Evolutionary conservation across 2,888 invertebrate species (phyloP).

Genomic region (Orthonychiurus folsomi): DNA sequence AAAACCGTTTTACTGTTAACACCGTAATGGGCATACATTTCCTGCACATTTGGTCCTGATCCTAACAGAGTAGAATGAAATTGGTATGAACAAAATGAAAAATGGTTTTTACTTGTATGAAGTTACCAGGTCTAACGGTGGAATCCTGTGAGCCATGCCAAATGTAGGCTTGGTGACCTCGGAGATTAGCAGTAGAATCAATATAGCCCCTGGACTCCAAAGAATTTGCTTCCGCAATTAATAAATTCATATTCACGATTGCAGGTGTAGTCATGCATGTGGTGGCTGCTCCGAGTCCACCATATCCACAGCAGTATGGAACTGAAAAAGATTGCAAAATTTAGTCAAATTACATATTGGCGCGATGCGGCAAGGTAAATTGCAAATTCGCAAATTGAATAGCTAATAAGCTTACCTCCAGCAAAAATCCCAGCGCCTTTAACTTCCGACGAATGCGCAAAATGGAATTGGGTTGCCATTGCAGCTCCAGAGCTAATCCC

Average conservation of each 20-base stretch:
- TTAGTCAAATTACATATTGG: neutral
- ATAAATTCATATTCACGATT: constrained; percentile 23
- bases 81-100: too few species aligned
- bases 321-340: constrained; percentile 20
- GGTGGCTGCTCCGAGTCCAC: constrained; percentile 25
- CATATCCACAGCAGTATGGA: constrained; percentile 36
- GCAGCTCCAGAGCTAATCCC: constrained; percentile 44
- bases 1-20: constrained; percentile 26
- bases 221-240: constrained; percentile 26
- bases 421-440: constrained; percentile 43
- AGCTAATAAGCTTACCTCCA: constrained; percentile 40
- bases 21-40: constrained; percentile 31
- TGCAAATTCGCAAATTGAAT: neutral
- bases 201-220: constrained; percentile 39
- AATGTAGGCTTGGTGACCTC: constrained; percentile 42
- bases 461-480: constrained; percentile 44
- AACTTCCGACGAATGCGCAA: constrained; percentile 42
- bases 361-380: neutral
- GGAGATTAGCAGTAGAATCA: constrained; percentile 42
- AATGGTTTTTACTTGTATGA: too few species aligned
- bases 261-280: constrained; percentile 32
- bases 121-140: constrained; percentile 42
- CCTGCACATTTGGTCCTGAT: constrained; percentile 26
- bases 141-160: constrained; percentile 43
- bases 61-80: constrained; percentile 15